Conservation (phyloP, 2,888 invertebrate species). For the Dioctria rufipes region DNA sequence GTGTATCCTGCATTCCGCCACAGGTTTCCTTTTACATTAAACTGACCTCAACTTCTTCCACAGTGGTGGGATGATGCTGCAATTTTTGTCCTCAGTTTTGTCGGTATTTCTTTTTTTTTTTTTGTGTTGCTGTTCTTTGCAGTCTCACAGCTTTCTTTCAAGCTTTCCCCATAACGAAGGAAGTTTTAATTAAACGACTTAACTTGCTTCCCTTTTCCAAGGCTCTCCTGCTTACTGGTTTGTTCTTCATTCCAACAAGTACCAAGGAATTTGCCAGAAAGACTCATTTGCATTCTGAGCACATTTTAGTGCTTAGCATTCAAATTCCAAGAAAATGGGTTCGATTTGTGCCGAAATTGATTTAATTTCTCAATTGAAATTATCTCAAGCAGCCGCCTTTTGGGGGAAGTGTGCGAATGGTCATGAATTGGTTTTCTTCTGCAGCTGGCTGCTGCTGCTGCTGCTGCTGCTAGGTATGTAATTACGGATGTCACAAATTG, state of each 20-base stretch:
- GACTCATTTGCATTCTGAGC: slow-evolving; percentile 49
- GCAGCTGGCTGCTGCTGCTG: neutral
- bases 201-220: slow-evolving; percentile 7
- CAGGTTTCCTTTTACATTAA: slow-evolving; percentile 10
- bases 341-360: slow-evolving; percentile 46
- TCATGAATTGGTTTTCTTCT: no score
- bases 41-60: slow-evolving; percentile 27
- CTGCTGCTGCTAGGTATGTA: neutral
- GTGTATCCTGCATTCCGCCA: slow-evolving; percentile 8
- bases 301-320: slow-evolving; percentile 43
- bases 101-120: no score
- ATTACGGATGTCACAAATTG: slow-evolving; percentile 44
- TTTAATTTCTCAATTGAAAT: slow-evolving; percentile 49
- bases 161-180: slow-evolving; percentile 7
- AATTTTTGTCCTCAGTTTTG: slow-evolving; percentile 11
- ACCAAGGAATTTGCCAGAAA: slow-evolving; percentile 6
- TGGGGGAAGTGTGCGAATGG: no score
- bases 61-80: slow-evolving; percentile 9
- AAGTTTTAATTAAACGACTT: slow-evolving; percentile 47
- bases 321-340: slow-evolving; percentile 35
- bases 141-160: slow-evolving; percentile 26
- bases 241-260: neutral
- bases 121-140: neutral
- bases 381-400: neutral
- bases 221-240: neutral